Conservation (phyloP, 1,140 invertebrate species). For the Drosophila repletoides region DNA sequence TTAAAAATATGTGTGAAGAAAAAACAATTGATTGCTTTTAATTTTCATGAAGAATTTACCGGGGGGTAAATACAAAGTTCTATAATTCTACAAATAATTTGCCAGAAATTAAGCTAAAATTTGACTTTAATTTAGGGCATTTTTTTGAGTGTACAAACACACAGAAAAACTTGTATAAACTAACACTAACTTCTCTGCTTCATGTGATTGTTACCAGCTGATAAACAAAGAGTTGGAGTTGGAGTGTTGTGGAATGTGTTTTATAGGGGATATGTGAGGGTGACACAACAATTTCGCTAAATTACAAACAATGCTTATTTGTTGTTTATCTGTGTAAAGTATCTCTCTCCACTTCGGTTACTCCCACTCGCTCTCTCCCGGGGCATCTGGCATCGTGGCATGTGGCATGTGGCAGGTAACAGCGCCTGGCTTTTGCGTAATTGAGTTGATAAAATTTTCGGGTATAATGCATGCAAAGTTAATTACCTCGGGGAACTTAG, state of each 20-base stretch:
- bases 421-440: slow-evolving; percentile 37
- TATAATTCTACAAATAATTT: too few species aligned
- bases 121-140: too few species aligned
- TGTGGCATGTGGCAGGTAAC: neutral
- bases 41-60: too few species aligned
- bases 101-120: too few species aligned
- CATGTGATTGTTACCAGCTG: slow-evolving; percentile 57
- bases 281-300: slow-evolving; percentile 56
- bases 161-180: slow-evolving; percentile 21
- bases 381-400: slow-evolving; percentile 6
- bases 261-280: neutral
- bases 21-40: too few species aligned
- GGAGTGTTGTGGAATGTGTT: neutral
- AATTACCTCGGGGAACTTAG: slow-evolving; percentile 74
- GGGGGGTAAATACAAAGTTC: too few species aligned
- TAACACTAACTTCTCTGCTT: slow-evolving; percentile 45
- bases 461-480: slow-evolving; percentile 76
- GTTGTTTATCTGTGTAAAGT: slow-evolving; percentile 74
- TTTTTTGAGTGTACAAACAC: too few species aligned
- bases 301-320: slow-evolving; percentile 80
- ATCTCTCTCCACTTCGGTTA: slow-evolving; percentile 46
- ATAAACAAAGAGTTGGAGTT: slow-evolving; percentile 43
- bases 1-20: too few species aligned
- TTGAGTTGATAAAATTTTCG: slow-evolving; percentile 74
- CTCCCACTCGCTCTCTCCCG: slow-evolving; percentile 6